Evolutionary conservation across 1,140 invertebrate species (phyloP).

Genomic region (Drosophila novamexicana): DNA sequence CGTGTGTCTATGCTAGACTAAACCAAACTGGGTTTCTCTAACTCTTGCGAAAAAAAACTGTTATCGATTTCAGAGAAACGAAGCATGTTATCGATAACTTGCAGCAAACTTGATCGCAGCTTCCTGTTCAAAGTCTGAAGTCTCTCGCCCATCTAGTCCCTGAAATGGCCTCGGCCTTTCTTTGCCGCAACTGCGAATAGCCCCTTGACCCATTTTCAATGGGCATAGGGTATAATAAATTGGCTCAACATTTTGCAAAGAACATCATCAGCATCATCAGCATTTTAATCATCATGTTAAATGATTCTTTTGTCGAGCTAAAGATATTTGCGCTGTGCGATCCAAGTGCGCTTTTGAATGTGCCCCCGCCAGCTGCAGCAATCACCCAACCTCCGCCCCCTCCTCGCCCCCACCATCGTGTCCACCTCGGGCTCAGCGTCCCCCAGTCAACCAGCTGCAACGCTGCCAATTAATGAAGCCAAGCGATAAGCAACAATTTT

Average conservation of each 20-base stretch:
- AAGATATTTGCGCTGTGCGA: constrained; percentile 6
- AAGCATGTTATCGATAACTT: no score
- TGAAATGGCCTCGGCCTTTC: no score
- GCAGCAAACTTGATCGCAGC: no score
- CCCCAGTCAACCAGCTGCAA: background rate
- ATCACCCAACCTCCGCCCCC: no score
- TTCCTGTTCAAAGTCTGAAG: no score
- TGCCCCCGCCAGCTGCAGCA: background rate
- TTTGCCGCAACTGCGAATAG: no score
- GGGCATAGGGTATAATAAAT: constrained; percentile 21
- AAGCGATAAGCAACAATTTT: constrained; percentile 39
- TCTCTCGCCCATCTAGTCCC: no score
- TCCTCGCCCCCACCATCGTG: background rate
- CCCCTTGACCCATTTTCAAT: background rate
- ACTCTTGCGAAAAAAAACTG: no score
- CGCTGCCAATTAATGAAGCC: constrained; percentile 21
- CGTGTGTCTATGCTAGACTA: no score
- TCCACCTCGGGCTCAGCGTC: no score
- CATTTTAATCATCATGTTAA: constrained; percentile 2
- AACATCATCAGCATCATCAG: constrained; percentile 15
- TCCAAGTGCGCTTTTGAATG: background rate
- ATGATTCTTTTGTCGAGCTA: constrained; percentile 6
- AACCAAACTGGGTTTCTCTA: no score
- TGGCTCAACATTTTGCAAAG: constrained; percentile 41
- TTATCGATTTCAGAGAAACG: no score